A percentile compares a stretch with the other conserved stretches of the same genome.
Evolutionary conservation across 2,888 invertebrate species (phyloP).

Genomic region (Clepsis dumicolana): DNA sequence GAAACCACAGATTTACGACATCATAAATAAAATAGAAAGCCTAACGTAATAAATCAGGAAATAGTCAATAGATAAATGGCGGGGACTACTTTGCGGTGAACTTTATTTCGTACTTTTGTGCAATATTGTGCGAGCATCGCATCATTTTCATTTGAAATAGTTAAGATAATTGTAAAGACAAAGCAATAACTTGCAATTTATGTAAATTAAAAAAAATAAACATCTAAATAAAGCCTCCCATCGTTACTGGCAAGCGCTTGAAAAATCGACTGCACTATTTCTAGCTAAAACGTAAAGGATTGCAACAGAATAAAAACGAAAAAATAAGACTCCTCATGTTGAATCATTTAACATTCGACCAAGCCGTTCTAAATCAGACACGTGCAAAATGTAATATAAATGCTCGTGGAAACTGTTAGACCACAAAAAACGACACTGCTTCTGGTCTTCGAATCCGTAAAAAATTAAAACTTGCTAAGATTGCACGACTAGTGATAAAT

Average conservation of each 20-base stretch:
- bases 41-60: constrained; percentile 33
- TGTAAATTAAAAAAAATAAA: background rate
- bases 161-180: background rate
- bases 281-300: background rate
- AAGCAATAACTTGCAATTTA: background rate
- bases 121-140: constrained; percentile 31
- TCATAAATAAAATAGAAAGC: constrained; percentile 35
- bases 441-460: background rate
- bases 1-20: constrained; percentile 29
- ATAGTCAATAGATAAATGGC: constrained; percentile 17
- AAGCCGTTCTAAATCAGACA: constrained; percentile 10
- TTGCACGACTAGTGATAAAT: background rate
- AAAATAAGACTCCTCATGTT: constrained; percentile 13
- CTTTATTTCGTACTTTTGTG: constrained; percentile 24
- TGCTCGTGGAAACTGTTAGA: constrained; percentile 1
- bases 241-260: background rate
- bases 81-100: constrained; percentile 19
- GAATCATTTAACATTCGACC: constrained; percentile 19
- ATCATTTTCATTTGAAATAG: constrained; percentile 19
- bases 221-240: no score
- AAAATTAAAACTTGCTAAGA: background rate
- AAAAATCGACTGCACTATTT: background rate
- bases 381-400: constrained; percentile 9
- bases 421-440: background rate
- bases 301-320: constrained; percentile 1